Percentiles rank a stretch among this genome's conserved stretches.
Conservation (phyloP, 2,888 invertebrate genomes). For the Seira ritae region DNA sequence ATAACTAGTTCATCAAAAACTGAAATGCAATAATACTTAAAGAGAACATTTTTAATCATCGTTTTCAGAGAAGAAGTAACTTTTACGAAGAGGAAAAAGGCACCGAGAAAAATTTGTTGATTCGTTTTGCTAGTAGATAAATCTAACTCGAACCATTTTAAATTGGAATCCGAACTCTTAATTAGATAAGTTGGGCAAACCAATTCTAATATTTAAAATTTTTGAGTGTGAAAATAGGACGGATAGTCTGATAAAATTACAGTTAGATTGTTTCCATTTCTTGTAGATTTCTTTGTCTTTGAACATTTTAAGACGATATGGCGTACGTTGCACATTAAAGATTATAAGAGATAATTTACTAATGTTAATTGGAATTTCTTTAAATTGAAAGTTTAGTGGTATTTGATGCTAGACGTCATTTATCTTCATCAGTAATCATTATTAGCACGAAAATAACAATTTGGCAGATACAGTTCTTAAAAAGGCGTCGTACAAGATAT, state of each 20-base stretch:
- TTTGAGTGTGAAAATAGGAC: neutral
- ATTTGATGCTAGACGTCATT: neutral
- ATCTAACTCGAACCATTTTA: too few relatives aligned
- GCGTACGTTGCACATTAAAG: neutral
- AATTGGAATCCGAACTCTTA: too few relatives aligned
- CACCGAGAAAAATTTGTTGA: conserved; percentile 4
- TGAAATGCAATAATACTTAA: conserved; percentile 5
- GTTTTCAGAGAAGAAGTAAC: conserved; percentile 8
- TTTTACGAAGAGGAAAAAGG: conserved; percentile 5
- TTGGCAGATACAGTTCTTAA: neutral
- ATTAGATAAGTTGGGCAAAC: too few relatives aligned
- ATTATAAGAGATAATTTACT: neutral
- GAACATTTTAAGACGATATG: conserved; percentile 10
- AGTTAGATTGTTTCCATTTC: neutral
- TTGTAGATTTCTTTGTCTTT: conserved; percentile 1
- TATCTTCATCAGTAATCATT: neutral
- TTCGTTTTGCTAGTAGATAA: too few relatives aligned
- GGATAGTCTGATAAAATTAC: conserved; percentile 1
- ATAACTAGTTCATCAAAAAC: neutral
- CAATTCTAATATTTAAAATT: too few relatives aligned
- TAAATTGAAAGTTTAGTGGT: conserved; percentile 3
- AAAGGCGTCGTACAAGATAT: neutral
- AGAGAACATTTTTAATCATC: neutral
- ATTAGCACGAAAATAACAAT: neutral
- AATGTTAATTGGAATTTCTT: neutral